These are phyloP conservation scores for Zaprionus capensis DNA, from an alignment of 1,140 invertebrate species.

Conservation along the genomic window DNA sequence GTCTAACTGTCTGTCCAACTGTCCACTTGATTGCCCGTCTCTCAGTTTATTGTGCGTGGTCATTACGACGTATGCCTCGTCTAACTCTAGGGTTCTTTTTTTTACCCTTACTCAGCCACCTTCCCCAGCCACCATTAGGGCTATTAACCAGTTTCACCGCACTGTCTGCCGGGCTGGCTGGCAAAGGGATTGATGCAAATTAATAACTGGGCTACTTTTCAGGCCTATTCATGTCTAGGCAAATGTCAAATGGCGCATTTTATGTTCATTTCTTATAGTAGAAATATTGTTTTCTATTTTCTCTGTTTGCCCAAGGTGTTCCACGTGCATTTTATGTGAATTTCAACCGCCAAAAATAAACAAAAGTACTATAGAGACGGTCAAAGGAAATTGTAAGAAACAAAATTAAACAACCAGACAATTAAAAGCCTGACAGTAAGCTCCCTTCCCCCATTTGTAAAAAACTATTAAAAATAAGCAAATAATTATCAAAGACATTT, in stretches of 20 bases:
- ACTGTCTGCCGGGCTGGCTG: neutral
- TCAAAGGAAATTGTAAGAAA: too few species aligned
- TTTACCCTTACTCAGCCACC: conserved; percentile 42
- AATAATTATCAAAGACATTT: too few species aligned
- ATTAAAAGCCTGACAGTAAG: too few species aligned
- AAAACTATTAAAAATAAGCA: too few species aligned
- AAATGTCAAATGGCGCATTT: neutral
- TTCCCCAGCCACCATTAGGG: conserved; percentile 18
- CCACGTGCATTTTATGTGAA: neutral
- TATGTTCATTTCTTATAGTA: neutral
- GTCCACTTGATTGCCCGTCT: conserved; percentile 40
- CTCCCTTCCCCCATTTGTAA: too few species aligned
- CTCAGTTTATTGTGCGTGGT: conserved; percentile 71
- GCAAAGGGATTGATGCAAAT: conserved; percentile 62
- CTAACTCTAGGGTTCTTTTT: conserved; percentile 25
- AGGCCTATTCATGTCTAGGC: neutral
- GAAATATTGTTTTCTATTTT: neutral
- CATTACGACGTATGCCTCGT: conserved; percentile 56
- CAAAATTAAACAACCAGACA: too few species aligned
- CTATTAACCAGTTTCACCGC: conserved; percentile 58
- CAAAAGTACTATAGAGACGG: too few species aligned
- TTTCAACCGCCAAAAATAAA: too few species aligned
- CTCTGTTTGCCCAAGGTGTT: neutral
- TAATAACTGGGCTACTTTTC: conserved; percentile 45
- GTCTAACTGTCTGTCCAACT: conserved; percentile 24